phyloP scores from a whole-genome alignment of 2,113 vertebrate genomes.

The Bothrops jararaca region DNA sequence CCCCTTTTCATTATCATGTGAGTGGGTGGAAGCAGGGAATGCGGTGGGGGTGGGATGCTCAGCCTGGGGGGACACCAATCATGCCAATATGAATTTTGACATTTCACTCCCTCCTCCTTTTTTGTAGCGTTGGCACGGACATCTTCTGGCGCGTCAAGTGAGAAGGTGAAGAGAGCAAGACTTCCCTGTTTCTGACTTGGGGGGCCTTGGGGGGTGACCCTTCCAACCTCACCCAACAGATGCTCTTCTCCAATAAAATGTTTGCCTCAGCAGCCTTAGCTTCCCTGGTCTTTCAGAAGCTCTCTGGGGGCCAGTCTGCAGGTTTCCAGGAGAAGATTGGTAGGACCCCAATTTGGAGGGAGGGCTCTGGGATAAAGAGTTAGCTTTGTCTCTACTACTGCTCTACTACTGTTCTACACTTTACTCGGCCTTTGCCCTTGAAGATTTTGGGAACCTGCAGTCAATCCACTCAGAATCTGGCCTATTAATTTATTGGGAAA shows the following conservation, averaged over 20 bases:
- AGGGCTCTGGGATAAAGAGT: background rate
- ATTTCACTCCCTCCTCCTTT: background rate
- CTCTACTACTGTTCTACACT: no score
- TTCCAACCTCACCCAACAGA: background rate
- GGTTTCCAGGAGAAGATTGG: background rate
- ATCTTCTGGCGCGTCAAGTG: slow-evolving; percentile 22
- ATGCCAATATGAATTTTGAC: background rate
- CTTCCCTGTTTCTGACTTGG: background rate
- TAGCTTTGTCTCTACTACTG: background rate
- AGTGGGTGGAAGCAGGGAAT: background rate
- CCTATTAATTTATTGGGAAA: no score
- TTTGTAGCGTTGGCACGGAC: accelerated
- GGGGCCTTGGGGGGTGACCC: background rate
- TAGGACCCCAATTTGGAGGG: background rate
- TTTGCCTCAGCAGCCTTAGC: background rate
- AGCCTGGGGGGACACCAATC: background rate
- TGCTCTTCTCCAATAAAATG: background rate
- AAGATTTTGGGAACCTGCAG: no score
- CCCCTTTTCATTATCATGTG: background rate
- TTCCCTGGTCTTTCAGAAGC: background rate
- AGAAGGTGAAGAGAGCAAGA: background rate
- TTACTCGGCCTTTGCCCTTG: no score
- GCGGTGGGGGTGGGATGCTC: background rate
- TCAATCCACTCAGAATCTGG: no score
- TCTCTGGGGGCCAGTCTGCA: background rate